Evolutionary conservation across 2,888 invertebrate species (phyloP), one percentile per base, ranked within the genome.

Genomic region (Scaptomyza tumidula): DNA sequence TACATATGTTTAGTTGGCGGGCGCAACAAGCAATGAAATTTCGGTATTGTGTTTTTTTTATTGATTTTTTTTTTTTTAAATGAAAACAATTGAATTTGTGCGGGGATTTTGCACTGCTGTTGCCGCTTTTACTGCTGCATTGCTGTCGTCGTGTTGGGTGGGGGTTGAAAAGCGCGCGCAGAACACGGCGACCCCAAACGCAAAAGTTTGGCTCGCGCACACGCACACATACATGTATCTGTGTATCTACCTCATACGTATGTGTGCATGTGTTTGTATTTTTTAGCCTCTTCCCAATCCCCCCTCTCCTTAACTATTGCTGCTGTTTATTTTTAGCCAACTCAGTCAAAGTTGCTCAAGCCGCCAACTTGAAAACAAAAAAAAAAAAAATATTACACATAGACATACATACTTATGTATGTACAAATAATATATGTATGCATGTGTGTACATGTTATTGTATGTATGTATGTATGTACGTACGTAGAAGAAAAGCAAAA

Each of bases 41-140:
- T 37, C 45, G 52, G 31, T 57, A 55, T 78, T 88, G 75, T 89
- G 80, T 85, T 89, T 90, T 90, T 86, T 84, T 46, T n/a, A n/a
- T n/a, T n/a, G n/a, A 91, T 90, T 91, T 91, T 90, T 90, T 90
- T 89, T 90, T 84, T 56, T 44, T 46, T 35, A 53, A 73, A 65
- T 66, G 64, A 76, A 66, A 83, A 88, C 76, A 83, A 86, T 76
- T 83, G 74, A 88, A 88, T 72, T 74, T 81, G 70, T 83, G 79
- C 77, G 77, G 75, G 69, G 65, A 79, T 79, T 86, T 80, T 58
- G 64, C 70, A 71, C 70, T 84, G 71, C 64, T 52, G 65, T 54
- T 49, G 56, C 33, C 29, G 55, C 62, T 45, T 35, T 57, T 54
- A 41, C 61, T 48, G 46, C 44, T 45, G 48, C 54, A 68, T 49